Conservation (phyloP, 2,797 vertebrate species). For the Betta splendens region DNA sequence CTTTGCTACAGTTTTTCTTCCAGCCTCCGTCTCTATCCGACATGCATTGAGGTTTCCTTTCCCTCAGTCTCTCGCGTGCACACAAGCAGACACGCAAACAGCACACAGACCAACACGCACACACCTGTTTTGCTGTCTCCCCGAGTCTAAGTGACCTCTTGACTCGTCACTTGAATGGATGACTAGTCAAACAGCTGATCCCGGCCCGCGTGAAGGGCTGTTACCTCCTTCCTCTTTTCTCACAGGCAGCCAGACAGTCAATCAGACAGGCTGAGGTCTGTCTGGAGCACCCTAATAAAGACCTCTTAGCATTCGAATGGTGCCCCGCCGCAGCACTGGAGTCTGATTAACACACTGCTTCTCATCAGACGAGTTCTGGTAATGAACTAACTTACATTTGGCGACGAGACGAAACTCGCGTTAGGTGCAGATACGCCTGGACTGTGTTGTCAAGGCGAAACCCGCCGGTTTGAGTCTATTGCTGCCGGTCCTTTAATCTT, state of each 20-base stretch:
- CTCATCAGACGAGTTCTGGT: slow-evolving; percentile 66
- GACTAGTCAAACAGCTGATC: slow-evolving; percentile 59
- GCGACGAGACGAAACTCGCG: slow-evolving; percentile 60
- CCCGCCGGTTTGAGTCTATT: slow-evolving; percentile 24
- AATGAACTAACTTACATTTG: slow-evolving; percentile 67
- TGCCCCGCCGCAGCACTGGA: slow-evolving; percentile 53
- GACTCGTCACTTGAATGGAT: slow-evolving; percentile 67
- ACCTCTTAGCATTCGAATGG: slow-evolving; percentile 72
- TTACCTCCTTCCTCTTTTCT: slow-evolving; percentile 62
- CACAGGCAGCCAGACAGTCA: slow-evolving; percentile 73
- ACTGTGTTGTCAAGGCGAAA: slow-evolving; percentile 25
- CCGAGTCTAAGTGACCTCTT: slow-evolving; percentile 63
- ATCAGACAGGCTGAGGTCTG: slow-evolving; percentile 71
- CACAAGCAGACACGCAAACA: neutral
- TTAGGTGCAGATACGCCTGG: slow-evolving; percentile 43
- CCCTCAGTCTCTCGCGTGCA: neutral
- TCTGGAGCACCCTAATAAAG: slow-evolving; percentile 71
- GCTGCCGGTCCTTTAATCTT: slow-evolving; percentile 30
- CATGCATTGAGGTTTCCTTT: slow-evolving; percentile 8
- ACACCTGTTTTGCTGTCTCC: slow-evolving; percentile 34
- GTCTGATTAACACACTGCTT: slow-evolving; percentile 70
- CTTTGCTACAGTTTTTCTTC: slow-evolving; percentile 29
- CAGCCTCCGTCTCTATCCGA: slow-evolving; percentile 17
- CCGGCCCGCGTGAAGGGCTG: slow-evolving; percentile 62
- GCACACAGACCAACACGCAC: slow-evolving; percentile 14